Conservation (phyloP, 2,797 vertebrate species). For the Acipenser oxyrinchus region DNA sequence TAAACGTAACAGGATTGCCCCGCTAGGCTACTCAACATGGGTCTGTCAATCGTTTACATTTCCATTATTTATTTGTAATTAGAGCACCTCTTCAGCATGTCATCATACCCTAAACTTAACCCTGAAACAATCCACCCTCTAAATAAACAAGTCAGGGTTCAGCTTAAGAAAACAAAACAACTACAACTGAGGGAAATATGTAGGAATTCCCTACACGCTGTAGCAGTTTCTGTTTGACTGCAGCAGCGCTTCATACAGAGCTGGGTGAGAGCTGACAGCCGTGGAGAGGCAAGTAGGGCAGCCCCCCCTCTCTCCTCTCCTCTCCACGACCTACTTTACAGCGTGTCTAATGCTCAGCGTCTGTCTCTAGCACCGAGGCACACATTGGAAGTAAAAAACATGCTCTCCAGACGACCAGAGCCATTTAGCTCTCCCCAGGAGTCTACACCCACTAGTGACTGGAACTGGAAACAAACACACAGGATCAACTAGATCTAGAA, state of each 20-base stretch:
- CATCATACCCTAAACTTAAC: no score
- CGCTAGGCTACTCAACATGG: no score
- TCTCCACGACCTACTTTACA: slow-evolving; percentile 64
- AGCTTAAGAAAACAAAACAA: no score
- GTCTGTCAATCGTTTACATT: no score
- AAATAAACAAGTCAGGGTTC: no score
- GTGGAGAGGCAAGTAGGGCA: slow-evolving; percentile 20
- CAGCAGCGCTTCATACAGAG: slow-evolving; percentile 28
- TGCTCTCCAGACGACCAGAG: slow-evolving; percentile 37
- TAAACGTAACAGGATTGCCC: no score
- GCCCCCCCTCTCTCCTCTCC: slow-evolving; percentile 31
- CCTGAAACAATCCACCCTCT: no score
- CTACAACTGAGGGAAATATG: no score
- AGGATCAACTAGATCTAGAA: slow-evolving; percentile 35
- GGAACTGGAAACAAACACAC: slow-evolving; percentile 36
- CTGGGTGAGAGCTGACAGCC: not conserved
- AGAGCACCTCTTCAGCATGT: no score
- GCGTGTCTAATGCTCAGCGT: slow-evolving; percentile 31
- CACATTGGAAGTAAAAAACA: slow-evolving; percentile 45
- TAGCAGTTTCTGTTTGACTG: slow-evolving; percentile 51
- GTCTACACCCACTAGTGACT: slow-evolving; percentile 28
- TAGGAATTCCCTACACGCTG: slow-evolving; percentile 38
- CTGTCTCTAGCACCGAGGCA: slow-evolving; percentile 34
- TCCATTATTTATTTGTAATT: no score
- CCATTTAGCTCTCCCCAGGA: not conserved